Percentiles rank a stretch among this genome's conserved stretches.
Evolutionary conservation across 2,797 vertebrate genomes (phyloP).

Genomic region (Danio choprae): DNA sequence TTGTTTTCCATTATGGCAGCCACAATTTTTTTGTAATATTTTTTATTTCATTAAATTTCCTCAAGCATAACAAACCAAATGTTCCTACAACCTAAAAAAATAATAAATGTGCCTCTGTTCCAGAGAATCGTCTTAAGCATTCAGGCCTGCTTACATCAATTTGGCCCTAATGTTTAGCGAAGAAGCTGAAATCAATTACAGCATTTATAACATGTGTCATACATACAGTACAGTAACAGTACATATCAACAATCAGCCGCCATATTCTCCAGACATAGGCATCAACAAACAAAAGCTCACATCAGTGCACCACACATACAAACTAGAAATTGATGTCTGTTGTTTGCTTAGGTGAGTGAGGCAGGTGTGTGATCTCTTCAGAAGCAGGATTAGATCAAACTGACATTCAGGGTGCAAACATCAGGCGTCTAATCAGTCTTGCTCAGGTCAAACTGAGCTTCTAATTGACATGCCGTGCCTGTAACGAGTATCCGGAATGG

Average conservation of each 20-base stretch:
- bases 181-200: background rate
- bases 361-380: conserved; percentile 55
- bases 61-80: background rate
- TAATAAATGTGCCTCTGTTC: background rate
- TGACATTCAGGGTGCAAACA: conserved; percentile 74
- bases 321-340: conserved; percentile 20
- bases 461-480: conserved; percentile 70
- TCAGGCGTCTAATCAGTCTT: conserved; percentile 72
- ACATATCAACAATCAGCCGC: background rate
- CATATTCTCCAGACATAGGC: background rate
- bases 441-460: conserved; percentile 64
- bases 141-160: background rate
- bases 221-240: background rate
- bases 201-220: background rate
- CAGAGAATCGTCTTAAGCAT: background rate
- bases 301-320: background rate
- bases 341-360: conserved; percentile 48
- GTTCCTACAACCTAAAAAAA: background rate
- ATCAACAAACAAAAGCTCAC: background rate
- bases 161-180: background rate
- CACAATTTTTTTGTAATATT: too few relatives aligned
- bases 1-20: too few relatives aligned
- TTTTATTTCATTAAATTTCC: too few relatives aligned
- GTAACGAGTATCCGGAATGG: conserved; percentile 52
- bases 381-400: conserved; percentile 63